These are phyloP conservation scores for Pachyramphus minor DNA, from an alignment of 2,113 vertebrate species.

Conservation along the genomic window DNA sequence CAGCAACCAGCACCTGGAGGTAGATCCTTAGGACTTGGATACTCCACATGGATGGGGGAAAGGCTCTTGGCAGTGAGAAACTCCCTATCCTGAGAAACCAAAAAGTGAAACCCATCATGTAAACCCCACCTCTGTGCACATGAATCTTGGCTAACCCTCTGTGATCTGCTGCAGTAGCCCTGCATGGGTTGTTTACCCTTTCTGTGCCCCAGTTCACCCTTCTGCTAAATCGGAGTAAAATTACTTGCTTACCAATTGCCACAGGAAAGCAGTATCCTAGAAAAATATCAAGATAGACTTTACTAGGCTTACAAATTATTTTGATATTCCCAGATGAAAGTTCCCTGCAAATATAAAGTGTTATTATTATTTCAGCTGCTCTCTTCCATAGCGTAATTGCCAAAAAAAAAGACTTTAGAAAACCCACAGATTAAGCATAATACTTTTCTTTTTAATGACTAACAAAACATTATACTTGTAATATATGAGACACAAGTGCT, in stretches of 20 bases:
- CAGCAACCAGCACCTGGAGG: not conserved
- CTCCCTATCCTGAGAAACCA: not conserved
- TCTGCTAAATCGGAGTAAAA: not conserved
- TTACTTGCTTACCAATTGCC: not conserved
- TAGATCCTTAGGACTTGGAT: not conserved
- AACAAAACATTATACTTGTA: constrained; percentile 15
- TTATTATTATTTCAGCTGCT: constrained; percentile 58
- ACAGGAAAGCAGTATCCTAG: not conserved
- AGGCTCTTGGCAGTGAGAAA: not conserved
- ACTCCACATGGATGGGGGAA: not conserved
- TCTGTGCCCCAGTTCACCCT: not conserved
- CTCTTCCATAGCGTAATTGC: not conserved
- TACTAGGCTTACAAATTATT: constrained; percentile 30
- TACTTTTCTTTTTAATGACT: constrained; percentile 29
- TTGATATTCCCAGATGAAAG: constrained; percentile 38
- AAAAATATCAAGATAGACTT: constrained; percentile 18
- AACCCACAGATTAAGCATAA: constrained; percentile 13
- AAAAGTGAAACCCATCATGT: not conserved
- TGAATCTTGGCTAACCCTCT: not conserved
- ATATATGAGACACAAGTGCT: not conserved
- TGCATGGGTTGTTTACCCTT: not conserved
- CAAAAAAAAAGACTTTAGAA: not conserved
- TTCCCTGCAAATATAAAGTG: not conserved
- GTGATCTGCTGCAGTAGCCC: not conserved
- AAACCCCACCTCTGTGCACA: not conserved